A percentile compares a stretch with the other conserved stretches of the same genome.
Conservation (phyloP, 2,797 vertebrate genomes). For the Premnoplex brunnescens region DNA sequence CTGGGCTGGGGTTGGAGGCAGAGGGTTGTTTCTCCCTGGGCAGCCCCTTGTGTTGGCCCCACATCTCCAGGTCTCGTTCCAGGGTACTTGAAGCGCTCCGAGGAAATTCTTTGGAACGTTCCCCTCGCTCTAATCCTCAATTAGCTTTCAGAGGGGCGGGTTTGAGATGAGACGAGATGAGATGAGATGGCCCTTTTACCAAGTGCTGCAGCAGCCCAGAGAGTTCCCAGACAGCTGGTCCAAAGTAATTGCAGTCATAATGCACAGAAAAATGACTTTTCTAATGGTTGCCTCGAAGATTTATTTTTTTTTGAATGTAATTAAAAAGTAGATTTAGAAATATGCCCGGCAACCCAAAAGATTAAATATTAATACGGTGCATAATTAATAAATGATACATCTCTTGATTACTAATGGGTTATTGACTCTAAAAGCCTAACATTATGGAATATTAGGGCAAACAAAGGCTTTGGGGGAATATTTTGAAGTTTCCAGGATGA, state of each 20-base stretch:
- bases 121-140: slow-evolving; percentile 44
- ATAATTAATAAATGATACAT: slow-evolving; percentile 87
- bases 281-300: slow-evolving; percentile 82
- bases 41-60: too few relatives aligned
- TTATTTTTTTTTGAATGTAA: slow-evolving; percentile 80
- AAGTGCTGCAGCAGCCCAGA: slow-evolving; percentile 56
- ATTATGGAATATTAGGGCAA: slow-evolving; percentile 81
- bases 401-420: slow-evolving; percentile 85
- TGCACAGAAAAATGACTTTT: slow-evolving; percentile 75
- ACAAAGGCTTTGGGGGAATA: slow-evolving; percentile 78
- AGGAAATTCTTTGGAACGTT: slow-evolving; percentile 51
- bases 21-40: background rate
- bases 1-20: background rate
- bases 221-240: slow-evolving; percentile 73
- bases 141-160: slow-evolving; percentile 58
- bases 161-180: too few relatives aligned
- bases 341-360: slow-evolving; percentile 76
- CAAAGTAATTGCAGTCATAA: slow-evolving; percentile 76
- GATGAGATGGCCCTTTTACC: slow-evolving; percentile 71
- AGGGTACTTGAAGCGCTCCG: background rate
- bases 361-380: slow-evolving; percentile 83
- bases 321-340: slow-evolving; percentile 84
- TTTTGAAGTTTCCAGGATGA: slow-evolving; percentile 65
- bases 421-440: slow-evolving; percentile 83
- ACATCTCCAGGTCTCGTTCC: slow-evolving; percentile 1